Evolutionary conservation across 2,113 vertebrate genomes (phyloP).

Genomic region (Acanthisitta chloris): DNA sequence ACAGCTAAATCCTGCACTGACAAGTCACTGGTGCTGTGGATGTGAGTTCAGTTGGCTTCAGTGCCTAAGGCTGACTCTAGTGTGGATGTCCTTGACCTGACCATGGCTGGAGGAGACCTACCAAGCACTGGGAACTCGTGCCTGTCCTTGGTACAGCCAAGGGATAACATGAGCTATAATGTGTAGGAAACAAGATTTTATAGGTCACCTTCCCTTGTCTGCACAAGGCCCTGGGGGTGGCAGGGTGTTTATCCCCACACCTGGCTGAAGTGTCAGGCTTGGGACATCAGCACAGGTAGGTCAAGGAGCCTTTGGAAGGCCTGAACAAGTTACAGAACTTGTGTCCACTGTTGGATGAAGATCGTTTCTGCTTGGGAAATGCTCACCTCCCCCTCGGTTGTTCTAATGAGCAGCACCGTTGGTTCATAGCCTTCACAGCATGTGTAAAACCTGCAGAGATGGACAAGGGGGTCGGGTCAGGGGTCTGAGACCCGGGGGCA

Average conservation of each 20-base stretch:
- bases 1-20: not conserved
- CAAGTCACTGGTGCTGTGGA: not conserved
- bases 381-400: not conserved
- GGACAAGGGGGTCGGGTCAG: not conserved
- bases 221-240: not conserved
- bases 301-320: not conserved
- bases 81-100: not conserved
- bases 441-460: not conserved
- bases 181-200: not conserved
- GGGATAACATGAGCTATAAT: not conserved
- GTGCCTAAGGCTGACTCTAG: not conserved
- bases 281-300: not conserved
- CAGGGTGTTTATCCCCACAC: not conserved
- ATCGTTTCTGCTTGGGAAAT: not conserved
- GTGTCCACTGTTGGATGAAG: not conserved
- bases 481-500: too few species aligned
- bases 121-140: not conserved
- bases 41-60: not conserved
- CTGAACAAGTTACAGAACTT: not conserved
- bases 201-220: not conserved
- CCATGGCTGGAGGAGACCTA: not conserved
- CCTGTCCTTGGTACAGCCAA: not conserved
- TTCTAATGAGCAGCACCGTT: not conserved
- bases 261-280: not conserved
- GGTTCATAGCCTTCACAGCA: not conserved